Percentiles rank a stretch among this genome's conserved stretches.
Conservation (phyloP, 2,888 invertebrate genomes). For the Microchrysa polita region DNA sequence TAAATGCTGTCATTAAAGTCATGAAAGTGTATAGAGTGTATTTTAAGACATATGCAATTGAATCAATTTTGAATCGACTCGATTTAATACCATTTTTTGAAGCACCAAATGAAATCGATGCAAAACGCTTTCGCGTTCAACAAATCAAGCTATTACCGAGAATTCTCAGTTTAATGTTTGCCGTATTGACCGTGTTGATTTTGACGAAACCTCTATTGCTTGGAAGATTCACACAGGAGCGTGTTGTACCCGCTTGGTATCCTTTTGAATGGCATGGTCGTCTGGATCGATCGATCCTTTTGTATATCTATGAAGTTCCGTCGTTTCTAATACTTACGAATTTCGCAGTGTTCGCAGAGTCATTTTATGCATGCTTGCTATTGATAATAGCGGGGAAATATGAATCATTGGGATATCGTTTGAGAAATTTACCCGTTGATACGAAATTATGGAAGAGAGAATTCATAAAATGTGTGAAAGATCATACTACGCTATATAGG, state of each 20-base stretch:
- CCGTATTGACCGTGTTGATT: neutral
- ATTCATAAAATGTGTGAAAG: neutral
- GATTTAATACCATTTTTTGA: neutral
- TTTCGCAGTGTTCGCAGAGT: slow-evolving; percentile 2
- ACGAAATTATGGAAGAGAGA: neutral
- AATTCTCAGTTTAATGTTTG: neutral
- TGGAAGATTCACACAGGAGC: neutral
- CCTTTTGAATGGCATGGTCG: neutral
- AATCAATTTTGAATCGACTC: neutral
- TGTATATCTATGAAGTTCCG: neutral
- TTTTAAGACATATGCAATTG: neutral
- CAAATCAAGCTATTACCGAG: neutral
- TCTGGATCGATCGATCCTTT: neutral
- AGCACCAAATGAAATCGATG: neutral
- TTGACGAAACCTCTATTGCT: neutral
- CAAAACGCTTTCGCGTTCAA: neutral
- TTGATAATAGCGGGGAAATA: slow-evolving; percentile 4
- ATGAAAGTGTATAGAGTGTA: neutral
- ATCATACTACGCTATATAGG: neutral
- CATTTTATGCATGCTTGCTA: neutral
- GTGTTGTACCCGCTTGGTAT: neutral
- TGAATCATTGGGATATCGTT: slow-evolving; percentile 9
- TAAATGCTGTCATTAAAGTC: neutral
- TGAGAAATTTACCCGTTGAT: neutral
- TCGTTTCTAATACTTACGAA: neutral